Base-by-base conservation (phyloP, 2,888 invertebrate species). In the Urechis unicinctus region DNA sequence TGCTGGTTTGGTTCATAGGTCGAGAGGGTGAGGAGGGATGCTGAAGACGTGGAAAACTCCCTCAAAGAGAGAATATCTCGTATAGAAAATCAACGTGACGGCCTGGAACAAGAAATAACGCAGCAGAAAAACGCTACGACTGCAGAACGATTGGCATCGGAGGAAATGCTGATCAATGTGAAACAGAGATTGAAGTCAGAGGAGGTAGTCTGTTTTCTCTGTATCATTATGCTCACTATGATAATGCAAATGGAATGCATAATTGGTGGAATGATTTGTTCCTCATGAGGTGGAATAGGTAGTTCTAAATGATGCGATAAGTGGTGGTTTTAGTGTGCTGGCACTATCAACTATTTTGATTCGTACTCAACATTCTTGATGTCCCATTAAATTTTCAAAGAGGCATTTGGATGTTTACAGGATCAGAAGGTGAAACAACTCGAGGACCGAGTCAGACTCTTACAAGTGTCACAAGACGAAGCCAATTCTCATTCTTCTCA, bases 61-160 rank as follows among this genome's bases (percentile, higher is more conserved):
- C 61, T 75, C 56, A 63, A 72, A 48, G 75, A 77, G 26, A 61
- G 73, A 43, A 68, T 75, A 21, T 66, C 69, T 53, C 69, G 70
- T 50, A 51, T 74, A 57, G 75, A 76, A 58, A 63, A 66, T 52
- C 65, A 68, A 24, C 61, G 73, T 4, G 57, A 71, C 48, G 70
- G 73, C 48, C 61, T 74, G 45, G 75, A 77, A 60, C 73, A 75
- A 55, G 77, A 76, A 49, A 61, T 74, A 21, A 69, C 70, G 52
- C 67, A 69, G 5, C 65, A 70, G 50, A 74, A 74, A 63, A 66
- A 70, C 17, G 56, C 61, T 22, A 65, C 66, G 50, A 65, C 71
- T 55, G 61, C 68, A 9, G 72, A 74, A 49, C 69, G 69, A 54
- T 61, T 75, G 9, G 66, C 68, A 31, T 67, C 67, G 22, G 77